Conservation (phyloP, 2,113 vertebrate species). For the Saimiri boliviensis region DNA sequence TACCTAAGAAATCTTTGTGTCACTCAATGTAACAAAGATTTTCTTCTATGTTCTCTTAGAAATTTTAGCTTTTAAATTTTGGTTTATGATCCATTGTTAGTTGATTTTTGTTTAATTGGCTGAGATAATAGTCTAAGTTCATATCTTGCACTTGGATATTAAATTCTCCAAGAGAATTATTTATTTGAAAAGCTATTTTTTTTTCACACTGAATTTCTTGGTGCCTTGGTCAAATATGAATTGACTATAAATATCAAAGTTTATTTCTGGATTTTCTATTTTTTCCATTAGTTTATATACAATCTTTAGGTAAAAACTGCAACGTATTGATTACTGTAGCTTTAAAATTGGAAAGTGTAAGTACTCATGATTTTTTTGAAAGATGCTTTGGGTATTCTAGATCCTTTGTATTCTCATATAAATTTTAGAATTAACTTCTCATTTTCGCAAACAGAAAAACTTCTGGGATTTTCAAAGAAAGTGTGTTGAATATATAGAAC, state of each 20-base stretch:
- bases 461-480: not conserved
- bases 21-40: not conserved
- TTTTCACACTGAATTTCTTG: not conserved
- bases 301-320: not conserved
- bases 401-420: not conserved
- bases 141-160: not conserved
- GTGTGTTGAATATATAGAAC: not conserved
- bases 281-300: not conserved
- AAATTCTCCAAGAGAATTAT: not conserved
- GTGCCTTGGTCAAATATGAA: not conserved
- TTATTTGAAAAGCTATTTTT: not conserved
- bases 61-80: not conserved
- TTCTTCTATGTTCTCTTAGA: not conserved
- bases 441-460: not conserved
- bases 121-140: not conserved
- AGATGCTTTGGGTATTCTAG: not conserved
- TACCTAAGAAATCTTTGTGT: not conserved
- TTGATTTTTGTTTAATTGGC: not conserved
- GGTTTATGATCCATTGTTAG: not conserved
- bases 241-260: not conserved
- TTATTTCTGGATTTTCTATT: not conserved
- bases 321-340: not conserved
- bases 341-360: not conserved
- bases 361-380: not conserved
- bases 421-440: not conserved